A percentile compares a stretch with the other conserved stretches of the same genome.
These are phyloP conservation scores for Samia ricini DNA, from an alignment of 1,140 invertebrate species.

Conservation along the genomic window DNA sequence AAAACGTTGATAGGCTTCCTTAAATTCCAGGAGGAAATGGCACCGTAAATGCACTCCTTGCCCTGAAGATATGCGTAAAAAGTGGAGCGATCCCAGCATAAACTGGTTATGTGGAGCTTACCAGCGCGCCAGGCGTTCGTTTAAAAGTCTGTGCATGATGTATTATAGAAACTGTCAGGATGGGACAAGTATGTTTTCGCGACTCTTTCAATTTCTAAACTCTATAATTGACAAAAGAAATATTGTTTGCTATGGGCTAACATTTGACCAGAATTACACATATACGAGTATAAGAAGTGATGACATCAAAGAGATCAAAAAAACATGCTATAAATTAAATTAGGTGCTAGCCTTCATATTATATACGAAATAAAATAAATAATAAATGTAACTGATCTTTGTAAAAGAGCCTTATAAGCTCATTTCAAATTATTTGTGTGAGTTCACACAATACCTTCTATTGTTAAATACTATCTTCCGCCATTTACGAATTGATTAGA, in stretches of 20 bases:
- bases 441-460: too few species aligned
- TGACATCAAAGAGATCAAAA: too few species aligned
- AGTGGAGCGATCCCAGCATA: constrained; percentile 41
- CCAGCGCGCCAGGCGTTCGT: constrained; percentile 52
- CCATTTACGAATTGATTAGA: too few species aligned
- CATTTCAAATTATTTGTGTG: too few species aligned
- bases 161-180: constrained; percentile 65
- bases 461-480: too few species aligned
- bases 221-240: not conserved
- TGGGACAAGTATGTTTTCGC: constrained; percentile 52
- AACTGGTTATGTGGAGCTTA: constrained; percentile 59
- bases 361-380: too few species aligned
- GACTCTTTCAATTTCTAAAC: not conserved
- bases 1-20: not conserved
- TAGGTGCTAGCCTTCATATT: too few species aligned
- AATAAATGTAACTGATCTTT: too few species aligned
- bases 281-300: too few species aligned
- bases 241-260: not conserved
- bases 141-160: constrained; percentile 70
- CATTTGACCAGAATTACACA: not conserved
- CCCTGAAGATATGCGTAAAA: constrained; percentile 49
- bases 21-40: constrained; percentile 50
- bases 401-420: too few species aligned
- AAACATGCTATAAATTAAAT: too few species aligned
- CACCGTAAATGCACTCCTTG: constrained; percentile 53